A percentile compares a stretch with the other conserved stretches of the same genome.
phyloP scores from a whole-genome alignment of 1,140 invertebrate species.

The Tetragnatha versicolor region DNA sequence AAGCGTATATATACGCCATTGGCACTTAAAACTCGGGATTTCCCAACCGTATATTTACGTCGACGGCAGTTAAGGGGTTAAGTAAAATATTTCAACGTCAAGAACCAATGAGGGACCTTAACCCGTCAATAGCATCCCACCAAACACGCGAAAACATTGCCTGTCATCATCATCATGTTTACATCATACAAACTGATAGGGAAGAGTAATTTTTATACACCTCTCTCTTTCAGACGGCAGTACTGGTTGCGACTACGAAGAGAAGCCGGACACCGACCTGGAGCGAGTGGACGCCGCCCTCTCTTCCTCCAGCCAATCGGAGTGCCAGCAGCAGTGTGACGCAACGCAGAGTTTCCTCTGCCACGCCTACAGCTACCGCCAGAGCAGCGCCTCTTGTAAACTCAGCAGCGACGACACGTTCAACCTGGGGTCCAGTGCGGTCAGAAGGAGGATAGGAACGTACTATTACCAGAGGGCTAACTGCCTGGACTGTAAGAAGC shows the following conservation, averaged over 20 bases:
- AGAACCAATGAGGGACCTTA: too few species aligned
- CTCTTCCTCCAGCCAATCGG: conserved; percentile 50
- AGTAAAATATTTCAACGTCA: too few species aligned
- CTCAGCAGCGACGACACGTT: conserved; percentile 58
- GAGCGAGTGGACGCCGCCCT: conserved; percentile 56
- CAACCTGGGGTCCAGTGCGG: conserved; percentile 58
- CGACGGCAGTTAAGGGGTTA: too few species aligned
- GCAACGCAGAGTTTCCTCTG: conserved; percentile 58
- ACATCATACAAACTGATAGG: too few species aligned
- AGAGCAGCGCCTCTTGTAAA: conserved; percentile 52
- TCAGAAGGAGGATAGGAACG: conserved; percentile 62
- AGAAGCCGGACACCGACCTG: conserved; percentile 58
- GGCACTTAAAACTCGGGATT: too few species aligned
- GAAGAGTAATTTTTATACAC: too few species aligned
- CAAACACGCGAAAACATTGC: too few species aligned
- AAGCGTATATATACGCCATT: too few species aligned
- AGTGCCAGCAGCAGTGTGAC: conserved; percentile 58
- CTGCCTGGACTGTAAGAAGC: conserved; percentile 67
- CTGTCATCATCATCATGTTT: too few species aligned
- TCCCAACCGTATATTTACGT: too few species aligned
- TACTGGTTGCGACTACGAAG: conserved; percentile 57
- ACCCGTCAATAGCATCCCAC: too few species aligned
- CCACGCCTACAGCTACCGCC: conserved; percentile 58
- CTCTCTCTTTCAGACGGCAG: conserved; percentile 54
- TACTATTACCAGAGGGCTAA: conserved; percentile 67